Evolutionary conservation across 1,140 invertebrate species (phyloP).

Genomic region (Drosophila baimaii): DNA sequence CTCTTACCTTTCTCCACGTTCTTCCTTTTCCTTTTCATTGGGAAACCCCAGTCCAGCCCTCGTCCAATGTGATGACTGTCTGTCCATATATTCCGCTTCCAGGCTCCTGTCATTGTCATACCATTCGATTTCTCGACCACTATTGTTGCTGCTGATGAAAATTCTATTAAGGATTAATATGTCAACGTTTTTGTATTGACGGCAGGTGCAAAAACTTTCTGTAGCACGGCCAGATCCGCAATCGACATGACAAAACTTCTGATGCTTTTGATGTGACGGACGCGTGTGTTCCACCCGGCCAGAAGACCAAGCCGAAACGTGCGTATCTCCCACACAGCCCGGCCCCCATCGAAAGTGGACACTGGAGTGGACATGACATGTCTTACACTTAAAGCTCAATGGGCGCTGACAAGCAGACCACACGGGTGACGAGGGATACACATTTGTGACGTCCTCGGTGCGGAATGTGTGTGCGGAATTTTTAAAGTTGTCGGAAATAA

Average conservation of each 20-base stretch:
- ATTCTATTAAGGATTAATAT: slow-evolving; percentile 81
- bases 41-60: background rate
- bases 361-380: slow-evolving; percentile 72
- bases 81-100: slow-evolving; percentile 17
- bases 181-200: slow-evolving; percentile 66
- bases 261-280: slow-evolving; percentile 76
- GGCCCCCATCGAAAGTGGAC: slow-evolving; percentile 29
- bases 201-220: slow-evolving; percentile 69
- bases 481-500: slow-evolving; percentile 52
- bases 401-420: slow-evolving; percentile 59
- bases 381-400: slow-evolving; percentile 77
- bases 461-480: slow-evolving; percentile 46
- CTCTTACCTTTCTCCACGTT: background rate
- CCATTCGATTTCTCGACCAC: slow-evolving; percentile 34
- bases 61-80: slow-evolving; percentile 5
- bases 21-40: slow-evolving; percentile 1
- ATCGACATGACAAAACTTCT: slow-evolving; percentile 75
- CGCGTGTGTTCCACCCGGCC: slow-evolving; percentile 45
- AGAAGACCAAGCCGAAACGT: slow-evolving; percentile 4
- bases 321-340: background rate
- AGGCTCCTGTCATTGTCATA: slow-evolving; percentile 43
- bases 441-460: slow-evolving; percentile 2
- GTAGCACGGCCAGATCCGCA: slow-evolving; percentile 44
- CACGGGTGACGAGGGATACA: slow-evolving; percentile 70
- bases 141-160: slow-evolving; percentile 61